Conservation (phyloP, 2,113 vertebrate genomes). For the Hoplias malabaricus region DNA sequence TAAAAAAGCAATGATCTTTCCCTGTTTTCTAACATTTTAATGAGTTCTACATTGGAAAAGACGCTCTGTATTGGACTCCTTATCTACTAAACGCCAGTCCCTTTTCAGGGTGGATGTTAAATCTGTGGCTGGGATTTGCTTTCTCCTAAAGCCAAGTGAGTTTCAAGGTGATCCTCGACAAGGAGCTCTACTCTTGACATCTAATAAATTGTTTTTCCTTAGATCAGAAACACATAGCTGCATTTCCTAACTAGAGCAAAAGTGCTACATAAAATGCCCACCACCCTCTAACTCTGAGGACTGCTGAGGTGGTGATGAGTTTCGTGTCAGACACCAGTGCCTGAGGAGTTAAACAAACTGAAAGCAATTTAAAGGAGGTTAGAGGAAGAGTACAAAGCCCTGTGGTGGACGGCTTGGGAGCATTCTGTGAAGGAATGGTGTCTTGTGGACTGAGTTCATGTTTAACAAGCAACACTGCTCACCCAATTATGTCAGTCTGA, state of each 20-base stretch:
- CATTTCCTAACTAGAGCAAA: background rate
- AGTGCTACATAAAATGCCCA: slow-evolving; percentile 14
- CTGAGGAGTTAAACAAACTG: slow-evolving; percentile 2
- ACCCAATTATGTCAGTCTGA: background rate
- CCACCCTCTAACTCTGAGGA: background rate
- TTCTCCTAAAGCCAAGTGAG: slow-evolving; percentile 21
- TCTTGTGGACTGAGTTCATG: background rate
- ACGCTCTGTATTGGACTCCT: background rate
- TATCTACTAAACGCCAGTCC: background rate
- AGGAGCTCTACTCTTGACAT: slow-evolving; percentile 40
- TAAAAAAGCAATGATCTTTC: background rate
- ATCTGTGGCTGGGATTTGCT: slow-evolving; percentile 10
- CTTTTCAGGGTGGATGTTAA: slow-evolving; percentile 46
- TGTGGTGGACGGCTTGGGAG: background rate
- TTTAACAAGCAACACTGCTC: background rate
- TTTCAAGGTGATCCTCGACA: background rate
- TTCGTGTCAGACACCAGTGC: background rate
- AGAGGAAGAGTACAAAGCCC: background rate
- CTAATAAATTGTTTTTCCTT: slow-evolving; percentile 26
- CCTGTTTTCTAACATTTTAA: background rate
- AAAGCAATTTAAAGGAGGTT: background rate
- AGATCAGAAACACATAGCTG: background rate
- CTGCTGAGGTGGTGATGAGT: slow-evolving; percentile 4
- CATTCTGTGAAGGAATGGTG: background rate
- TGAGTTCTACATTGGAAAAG: background rate